A percentile compares a stretch with the other conserved stretches of the same genome.
Evolutionary conservation across 2,113 vertebrate species (phyloP).

Genomic region (Anoura caudifer): DNA sequence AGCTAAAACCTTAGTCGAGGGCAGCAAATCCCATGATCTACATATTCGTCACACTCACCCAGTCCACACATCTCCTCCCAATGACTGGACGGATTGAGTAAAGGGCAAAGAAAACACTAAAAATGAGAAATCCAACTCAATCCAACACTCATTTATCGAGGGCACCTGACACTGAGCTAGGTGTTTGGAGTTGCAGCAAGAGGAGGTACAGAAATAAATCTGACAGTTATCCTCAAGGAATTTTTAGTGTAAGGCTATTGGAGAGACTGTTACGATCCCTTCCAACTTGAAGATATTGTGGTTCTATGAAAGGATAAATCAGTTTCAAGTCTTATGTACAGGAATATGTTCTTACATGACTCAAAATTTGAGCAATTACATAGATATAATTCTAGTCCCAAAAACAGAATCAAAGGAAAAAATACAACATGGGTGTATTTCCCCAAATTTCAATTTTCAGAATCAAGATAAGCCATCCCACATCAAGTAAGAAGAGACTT

Average conservation of each 20-base stretch:
- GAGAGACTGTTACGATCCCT: neutral
- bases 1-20: neutral
- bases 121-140: neutral
- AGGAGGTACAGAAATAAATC: neutral
- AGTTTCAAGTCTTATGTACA: neutral
- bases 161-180: neutral
- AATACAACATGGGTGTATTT: neutral
- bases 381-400: neutral
- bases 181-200: neutral
- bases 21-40: neutral
- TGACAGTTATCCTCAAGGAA: slow-evolving; percentile 12
- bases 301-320: slow-evolving; percentile 26
- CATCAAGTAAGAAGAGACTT: neutral
- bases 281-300: neutral
- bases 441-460: neutral
- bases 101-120: neutral
- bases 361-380: slow-evolving; percentile 5
- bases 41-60: neutral
- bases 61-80: neutral
- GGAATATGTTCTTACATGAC: neutral
- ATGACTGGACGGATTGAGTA: neutral
- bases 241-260: neutral
- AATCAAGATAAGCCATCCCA: neutral
- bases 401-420: slow-evolving; percentile 28
- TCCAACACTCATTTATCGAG: neutral